Percentiles rank a stretch among this genome's conserved stretches.
Conservation (phyloP, 2,113 vertebrate genomes). For the Echinops telfairi region DNA sequence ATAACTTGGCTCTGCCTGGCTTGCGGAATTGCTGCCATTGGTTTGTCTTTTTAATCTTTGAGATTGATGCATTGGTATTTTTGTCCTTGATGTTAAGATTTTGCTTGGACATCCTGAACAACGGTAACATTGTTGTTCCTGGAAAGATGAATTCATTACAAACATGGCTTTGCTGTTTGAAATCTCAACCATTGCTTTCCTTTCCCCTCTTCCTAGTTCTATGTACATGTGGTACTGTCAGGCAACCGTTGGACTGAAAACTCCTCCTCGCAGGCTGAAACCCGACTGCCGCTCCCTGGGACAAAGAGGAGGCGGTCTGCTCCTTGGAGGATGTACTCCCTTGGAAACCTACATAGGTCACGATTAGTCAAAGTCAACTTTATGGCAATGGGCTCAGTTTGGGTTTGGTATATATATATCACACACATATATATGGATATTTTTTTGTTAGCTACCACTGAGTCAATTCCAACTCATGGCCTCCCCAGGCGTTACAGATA, state of each 20-base stretch:
- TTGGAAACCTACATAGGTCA: not conserved
- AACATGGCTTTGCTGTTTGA: constrained; percentile 6
- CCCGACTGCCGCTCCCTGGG: too few species aligned
- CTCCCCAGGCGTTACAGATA: not conserved
- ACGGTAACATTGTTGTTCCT: constrained; percentile 20
- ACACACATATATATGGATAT: not conserved
- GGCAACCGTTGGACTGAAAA: too few species aligned
- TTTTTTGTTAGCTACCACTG: not conserved
- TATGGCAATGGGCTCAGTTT: not conserved
- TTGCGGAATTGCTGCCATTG: not conserved
- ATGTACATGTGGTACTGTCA: not conserved
- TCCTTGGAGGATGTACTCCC: too few species aligned
- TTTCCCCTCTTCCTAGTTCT: not conserved
- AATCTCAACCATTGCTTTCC: constrained; percentile 3
- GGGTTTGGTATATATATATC: not conserved
- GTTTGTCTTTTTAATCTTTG: constrained; percentile 23
- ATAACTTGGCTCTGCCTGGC: not conserved
- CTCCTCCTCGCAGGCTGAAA: not conserved
- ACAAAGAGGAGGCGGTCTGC: too few species aligned
- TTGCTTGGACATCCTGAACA: not conserved
- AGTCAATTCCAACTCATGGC: not conserved
- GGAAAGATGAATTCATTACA: constrained; percentile 24
- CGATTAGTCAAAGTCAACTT: not conserved
- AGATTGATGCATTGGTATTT: constrained; percentile 55
- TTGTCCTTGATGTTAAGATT: constrained; percentile 48